Base-by-base conservation (phyloP, 1,140 invertebrate genomes). In the Mactra quadrangularis region DNA sequence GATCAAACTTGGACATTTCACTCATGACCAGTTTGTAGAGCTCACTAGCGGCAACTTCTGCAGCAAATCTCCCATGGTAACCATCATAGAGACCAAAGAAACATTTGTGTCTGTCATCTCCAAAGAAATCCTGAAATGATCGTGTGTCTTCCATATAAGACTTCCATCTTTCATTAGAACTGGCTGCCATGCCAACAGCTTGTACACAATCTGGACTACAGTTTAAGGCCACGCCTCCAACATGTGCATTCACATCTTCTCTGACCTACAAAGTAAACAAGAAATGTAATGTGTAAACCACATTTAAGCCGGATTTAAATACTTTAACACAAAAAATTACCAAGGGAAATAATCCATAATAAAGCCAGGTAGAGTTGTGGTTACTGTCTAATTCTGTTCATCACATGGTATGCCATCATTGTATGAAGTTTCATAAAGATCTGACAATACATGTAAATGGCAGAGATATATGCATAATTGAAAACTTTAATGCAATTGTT, bases 51-150 rank as follows among this genome's bases (percentile, higher is more conserved):
- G 91, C 90, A 15, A 91, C 85, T 70, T 91, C 88, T 0, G 92
- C 91, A 57, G 92, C 90, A 81, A 88, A 90, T 72, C 81, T 62
- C 0, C 92, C 92, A 87, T 92, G 89, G 77, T 92, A 88, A 19
- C 92, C 92, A 83, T 92, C 92, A 84, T 91, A 93, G 0, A 93
- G 27, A 2, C 84, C 92, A 66, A 92, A 59, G 52, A 91, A 93
- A 68, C 90, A 91, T 84, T 92, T 92, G 35, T 88, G 86, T 35
- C 19, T 59, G 76, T 93, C 91, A 22, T 90, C 89, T 4, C 92
- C 92, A 89, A 92, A 92, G 74, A 74, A 88, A 83, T 93, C 91
- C 59, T 92, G 91, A 55, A 89, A 92, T 9, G 91, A 86, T 22
- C 86, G 72, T 0, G 87, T 85, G 72, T 93, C 92, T 60, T 93